Conservation (phyloP, 92 coral and sea anemone genomes). For the Parazoanthus swiftii region DNA sequence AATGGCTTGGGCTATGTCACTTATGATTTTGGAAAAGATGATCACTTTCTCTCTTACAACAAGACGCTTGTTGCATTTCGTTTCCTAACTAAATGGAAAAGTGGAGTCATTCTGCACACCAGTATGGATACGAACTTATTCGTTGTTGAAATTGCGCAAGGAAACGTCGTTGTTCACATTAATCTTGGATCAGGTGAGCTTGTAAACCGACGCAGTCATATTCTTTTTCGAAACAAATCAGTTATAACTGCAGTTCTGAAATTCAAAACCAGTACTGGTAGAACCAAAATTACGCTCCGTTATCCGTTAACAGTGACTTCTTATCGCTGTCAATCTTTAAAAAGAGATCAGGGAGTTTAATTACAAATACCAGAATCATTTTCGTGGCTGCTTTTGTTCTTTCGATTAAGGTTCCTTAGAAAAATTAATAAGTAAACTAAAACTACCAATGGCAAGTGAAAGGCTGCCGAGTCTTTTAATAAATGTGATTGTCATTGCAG, state of each 20-base stretch:
- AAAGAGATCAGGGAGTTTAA: neutral
- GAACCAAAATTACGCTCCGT: neutral
- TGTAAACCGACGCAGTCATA: neutral
- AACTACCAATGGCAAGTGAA: too few relatives aligned
- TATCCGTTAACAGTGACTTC: neutral
- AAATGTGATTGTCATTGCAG: too few relatives aligned
- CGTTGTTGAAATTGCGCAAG: slow-evolving; percentile 1
- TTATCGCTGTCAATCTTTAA: neutral
- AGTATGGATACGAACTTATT: neutral
- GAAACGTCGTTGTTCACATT: slow-evolving; percentile 23
- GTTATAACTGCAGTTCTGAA: too few relatives aligned
- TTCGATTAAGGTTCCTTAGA: too few relatives aligned
- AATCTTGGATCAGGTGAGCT: slow-evolving; percentile 36
- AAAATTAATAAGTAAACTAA: too few relatives aligned
- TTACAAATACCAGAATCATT: too few relatives aligned
- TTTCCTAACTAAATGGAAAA: slow-evolving; percentile 44
- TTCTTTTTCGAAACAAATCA: too few relatives aligned
- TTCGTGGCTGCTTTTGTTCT: too few relatives aligned
- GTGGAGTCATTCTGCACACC: slow-evolving; percentile 53
- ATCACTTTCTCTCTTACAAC: slow-evolving; percentile 52
- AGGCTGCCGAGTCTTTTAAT: too few relatives aligned
- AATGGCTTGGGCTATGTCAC: slow-evolving; percentile 69
- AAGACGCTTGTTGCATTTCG: slow-evolving; percentile 60
- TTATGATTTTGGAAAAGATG: slow-evolving; percentile 54
- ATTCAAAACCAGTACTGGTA: neutral